Percentiles rank a stretch among this genome's conserved stretches.
These are phyloP conservation scores for Excalfactoria chinensis DNA, from an alignment of 2,113 vertebrate species.

Conservation along the genomic window DNA sequence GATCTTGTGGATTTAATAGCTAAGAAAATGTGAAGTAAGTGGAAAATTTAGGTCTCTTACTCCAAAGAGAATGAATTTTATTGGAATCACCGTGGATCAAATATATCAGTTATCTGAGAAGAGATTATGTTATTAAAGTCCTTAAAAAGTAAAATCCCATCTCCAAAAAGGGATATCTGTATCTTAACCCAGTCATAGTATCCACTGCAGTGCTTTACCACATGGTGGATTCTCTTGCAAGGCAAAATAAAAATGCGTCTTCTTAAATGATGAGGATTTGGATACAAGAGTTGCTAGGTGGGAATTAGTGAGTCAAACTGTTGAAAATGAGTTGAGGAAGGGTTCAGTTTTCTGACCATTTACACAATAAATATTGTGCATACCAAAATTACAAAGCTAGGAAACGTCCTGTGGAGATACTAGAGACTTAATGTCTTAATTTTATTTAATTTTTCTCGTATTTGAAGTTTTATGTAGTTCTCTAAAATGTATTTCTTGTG, in stretches of 20 bases:
- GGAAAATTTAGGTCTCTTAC: background rate
- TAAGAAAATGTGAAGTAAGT: background rate
- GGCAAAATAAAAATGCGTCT: background rate
- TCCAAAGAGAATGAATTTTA: background rate
- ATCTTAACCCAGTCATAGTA: background rate
- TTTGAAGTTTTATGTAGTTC: background rate
- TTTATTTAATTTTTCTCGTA: background rate
- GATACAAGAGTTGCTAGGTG: background rate
- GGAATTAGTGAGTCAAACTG: background rate
- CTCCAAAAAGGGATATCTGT: too few species aligned
- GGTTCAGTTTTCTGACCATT: background rate
- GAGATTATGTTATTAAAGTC: background rate
- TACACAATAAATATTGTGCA: background rate
- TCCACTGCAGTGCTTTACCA: background rate
- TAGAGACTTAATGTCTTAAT: background rate
- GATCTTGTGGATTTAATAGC: background rate
- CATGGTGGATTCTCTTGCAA: background rate
- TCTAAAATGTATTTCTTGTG: background rate
- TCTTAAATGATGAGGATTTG: background rate
- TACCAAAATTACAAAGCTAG: background rate
- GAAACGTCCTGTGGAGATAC: background rate
- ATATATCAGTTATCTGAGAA: background rate
- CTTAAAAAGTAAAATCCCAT: background rate
- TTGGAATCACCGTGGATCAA: background rate
- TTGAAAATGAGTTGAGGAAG: background rate